Evolutionary conservation across 1,140 invertebrate genomes (phyloP), one percentile per base, ranked within the genome.

Genomic region (Coelopa frigida): DNA sequence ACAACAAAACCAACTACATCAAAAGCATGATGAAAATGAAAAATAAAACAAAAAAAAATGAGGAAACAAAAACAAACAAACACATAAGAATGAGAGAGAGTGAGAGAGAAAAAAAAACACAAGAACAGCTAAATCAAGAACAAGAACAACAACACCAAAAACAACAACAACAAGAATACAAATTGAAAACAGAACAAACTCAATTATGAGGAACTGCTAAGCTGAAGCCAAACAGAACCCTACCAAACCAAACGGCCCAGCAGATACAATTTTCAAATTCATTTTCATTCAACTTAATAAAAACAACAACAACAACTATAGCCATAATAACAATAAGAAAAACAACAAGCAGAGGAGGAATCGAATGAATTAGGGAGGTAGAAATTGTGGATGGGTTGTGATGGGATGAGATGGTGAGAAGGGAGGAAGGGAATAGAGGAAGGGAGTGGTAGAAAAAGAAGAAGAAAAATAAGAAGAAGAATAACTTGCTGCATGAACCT

Each of bases 1-100:
- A n/a, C n/a, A n/a, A n/a, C n/a, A n/a, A n/a, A n/a, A n/a, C n/a
- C n/a, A n/a, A n/a, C n/a, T n/a, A n/a, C n/a, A n/a, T n/a, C n/a
- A n/a, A n/a, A n/a, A n/a, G n/a, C n/a, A n/a, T n/a, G n/a, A n/a
- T n/a, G n/a, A n/a, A n/a, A n/a, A n/a, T n/a, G n/a, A n/a, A n/a
- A 46, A 39, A 38, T 11, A 5, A 14, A 38, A 26, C 14, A 46
- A 17, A 23, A 44, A 17, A 53, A 60, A 49, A 50, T 56, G 48
- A 39, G 47, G 41, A 55, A 62, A 58, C 57, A 55, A 60, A 55
- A 60, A 61, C 57, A 60, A 63, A 58, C 56, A 63, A 60, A 64
- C 51, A 63, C 35, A 23, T 32, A n/a, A 29, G 27, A 29, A 8
- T 29, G 27, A 29, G n/a, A 29, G 8, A 29, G 8, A 8, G 27